Evolutionary conservation across 2,797 vertebrate genomes (phyloP).

Genomic region (Benthosema pterotum): DNA sequence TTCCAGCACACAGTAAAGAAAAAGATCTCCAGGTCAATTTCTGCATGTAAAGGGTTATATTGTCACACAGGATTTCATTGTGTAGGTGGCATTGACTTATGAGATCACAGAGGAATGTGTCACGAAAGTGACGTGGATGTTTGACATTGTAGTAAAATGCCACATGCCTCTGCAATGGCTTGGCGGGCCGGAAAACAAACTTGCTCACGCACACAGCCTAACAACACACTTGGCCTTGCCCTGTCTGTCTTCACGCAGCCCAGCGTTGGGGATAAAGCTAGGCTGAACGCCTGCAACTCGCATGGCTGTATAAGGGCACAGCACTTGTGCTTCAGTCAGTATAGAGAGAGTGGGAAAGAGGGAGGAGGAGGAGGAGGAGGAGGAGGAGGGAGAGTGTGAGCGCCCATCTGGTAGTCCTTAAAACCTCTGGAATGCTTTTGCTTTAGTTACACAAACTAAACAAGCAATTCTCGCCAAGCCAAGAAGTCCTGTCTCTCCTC

Average conservation of each 20-base stretch:
- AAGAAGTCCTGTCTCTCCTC: conserved; percentile 55
- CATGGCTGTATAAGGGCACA: conserved; percentile 87
- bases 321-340: conserved; percentile 56
- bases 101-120: conserved; percentile 33
- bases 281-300: conserved; percentile 68
- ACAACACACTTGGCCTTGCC: conserved; percentile 34
- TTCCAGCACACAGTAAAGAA: not conserved
- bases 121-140: conserved; percentile 9
- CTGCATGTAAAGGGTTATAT: too few species aligned
- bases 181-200: conserved; percentile 23
- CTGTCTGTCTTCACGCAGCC: conserved; percentile 30
- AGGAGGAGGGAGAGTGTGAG: conserved; percentile 46
- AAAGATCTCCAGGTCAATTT: too few species aligned
- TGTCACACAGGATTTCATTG: too few species aligned
- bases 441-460: conserved; percentile 88
- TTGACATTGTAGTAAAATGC: conserved; percentile 51
- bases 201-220: conserved; percentile 13
- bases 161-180: conserved; percentile 46
- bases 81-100: conserved; percentile 5
- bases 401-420: conserved; percentile 87
- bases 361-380: conserved; percentile 45
- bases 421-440: conserved; percentile 88
- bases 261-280: conserved; percentile 43
- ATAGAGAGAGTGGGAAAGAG: conserved; percentile 22
- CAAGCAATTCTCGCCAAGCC: conserved; percentile 77